phyloP scores from a whole-genome alignment of 2,113 vertebrate species.

The Dendrocopos noguchii region DNA sequence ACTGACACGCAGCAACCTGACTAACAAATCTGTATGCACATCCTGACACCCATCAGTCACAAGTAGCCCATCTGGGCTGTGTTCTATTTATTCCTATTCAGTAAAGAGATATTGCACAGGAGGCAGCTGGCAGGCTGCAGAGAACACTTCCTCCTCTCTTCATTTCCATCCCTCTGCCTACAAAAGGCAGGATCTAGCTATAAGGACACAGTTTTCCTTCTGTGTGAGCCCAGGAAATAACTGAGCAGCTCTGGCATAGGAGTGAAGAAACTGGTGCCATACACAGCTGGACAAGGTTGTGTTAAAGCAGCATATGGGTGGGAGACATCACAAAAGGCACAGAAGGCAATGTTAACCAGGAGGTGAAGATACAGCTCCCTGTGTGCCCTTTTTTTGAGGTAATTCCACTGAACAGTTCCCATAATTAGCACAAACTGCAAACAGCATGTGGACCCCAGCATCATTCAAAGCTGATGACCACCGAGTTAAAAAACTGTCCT shows the following conservation, averaged over 20 bases:
- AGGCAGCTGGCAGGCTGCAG: conserved; percentile 6
- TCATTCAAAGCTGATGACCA: background rate
- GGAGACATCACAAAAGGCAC: accelerated
- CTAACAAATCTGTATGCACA: background rate
- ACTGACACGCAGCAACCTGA: background rate
- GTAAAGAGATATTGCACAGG: background rate
- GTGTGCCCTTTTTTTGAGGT: background rate
- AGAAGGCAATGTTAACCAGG: background rate
- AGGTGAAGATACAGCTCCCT: background rate
- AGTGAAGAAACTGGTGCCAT: background rate
- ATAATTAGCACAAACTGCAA: background rate
- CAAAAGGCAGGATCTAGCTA: background rate
- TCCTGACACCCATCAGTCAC: conserved; percentile 31
- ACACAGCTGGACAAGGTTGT: background rate
- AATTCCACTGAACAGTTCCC: background rate
- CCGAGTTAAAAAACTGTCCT: background rate
- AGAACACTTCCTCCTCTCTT: background rate
- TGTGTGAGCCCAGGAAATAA: background rate
- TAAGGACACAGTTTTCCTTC: background rate
- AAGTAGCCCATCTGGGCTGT: conserved; percentile 3
- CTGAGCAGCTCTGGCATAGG: background rate
- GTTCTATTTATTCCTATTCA: conserved; percentile 27
- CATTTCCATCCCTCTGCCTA: background rate
- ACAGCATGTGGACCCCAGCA: background rate
- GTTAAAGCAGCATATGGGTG: background rate